Conservation (phyloP, 2,888 invertebrate species). For the Cephus pulcher region DNA sequence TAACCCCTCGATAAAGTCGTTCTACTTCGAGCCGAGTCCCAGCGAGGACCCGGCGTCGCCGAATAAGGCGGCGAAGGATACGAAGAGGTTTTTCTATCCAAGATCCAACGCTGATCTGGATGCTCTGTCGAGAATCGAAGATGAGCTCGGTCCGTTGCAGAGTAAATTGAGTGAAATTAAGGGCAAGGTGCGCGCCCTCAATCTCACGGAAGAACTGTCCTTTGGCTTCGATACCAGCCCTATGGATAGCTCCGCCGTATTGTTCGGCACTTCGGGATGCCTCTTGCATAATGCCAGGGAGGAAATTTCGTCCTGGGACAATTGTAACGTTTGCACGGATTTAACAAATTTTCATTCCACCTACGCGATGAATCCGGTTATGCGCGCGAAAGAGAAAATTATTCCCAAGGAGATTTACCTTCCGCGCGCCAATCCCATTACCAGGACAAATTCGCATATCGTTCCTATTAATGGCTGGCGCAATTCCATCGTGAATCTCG, state of each 20-base stretch:
- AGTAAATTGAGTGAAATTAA: conserved; percentile 41
- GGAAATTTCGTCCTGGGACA: not conserved
- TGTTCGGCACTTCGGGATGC: not conserved
- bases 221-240: not conserved
- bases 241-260: conserved; percentile 1
- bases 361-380: not conserved
- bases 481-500: not conserved
- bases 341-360: not conserved
- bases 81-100: conserved; percentile 3
- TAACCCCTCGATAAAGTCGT: conserved; percentile 40
- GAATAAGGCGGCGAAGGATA: not conserved
- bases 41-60: conserved; percentile 11
- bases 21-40: conserved; percentile 39
- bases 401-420: not conserved
- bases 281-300: not conserved
- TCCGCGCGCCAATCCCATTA: not conserved
- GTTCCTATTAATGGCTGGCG: not conserved
- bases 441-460: not conserved
- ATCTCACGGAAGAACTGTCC: conserved; percentile 18
- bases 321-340: not conserved
- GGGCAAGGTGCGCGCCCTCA: conserved; percentile 38
- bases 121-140: conserved; percentile 39
- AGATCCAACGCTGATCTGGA: conserved; percentile 33
- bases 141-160: conserved; percentile 42
- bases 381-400: not conserved